These are phyloP conservation scores for Atopsyche davidsoni DNA, from an alignment of 1,140 invertebrate species.

Conservation along the genomic window DNA sequence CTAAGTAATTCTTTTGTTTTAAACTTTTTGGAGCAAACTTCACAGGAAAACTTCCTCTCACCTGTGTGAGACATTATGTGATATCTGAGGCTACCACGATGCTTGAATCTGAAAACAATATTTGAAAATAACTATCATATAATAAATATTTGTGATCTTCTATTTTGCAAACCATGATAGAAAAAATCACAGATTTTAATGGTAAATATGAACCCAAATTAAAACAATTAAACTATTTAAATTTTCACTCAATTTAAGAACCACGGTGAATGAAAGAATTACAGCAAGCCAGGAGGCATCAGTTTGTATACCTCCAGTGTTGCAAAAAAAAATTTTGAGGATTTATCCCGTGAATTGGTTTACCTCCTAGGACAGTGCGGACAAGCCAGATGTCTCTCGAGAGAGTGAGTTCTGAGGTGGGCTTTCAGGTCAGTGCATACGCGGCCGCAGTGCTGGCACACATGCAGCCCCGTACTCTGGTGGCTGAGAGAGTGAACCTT, in stretches of 20 bases:
- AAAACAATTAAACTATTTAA: no score
- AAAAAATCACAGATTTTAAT: background rate
- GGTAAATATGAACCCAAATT: no score
- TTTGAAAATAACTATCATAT: no score
- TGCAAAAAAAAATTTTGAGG: background rate
- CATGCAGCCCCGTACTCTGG: constrained; percentile 46
- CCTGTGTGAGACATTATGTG: constrained; percentile 24
- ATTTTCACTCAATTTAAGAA: no score
- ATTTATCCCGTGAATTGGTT: no score
- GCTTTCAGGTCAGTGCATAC: constrained; percentile 75
- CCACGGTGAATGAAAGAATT: no score
- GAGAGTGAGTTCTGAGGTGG: constrained; percentile 69
- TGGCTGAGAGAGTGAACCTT: constrained; percentile 13
- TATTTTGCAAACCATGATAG: no score
- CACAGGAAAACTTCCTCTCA: constrained; percentile 20
- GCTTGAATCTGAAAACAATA: constrained; percentile 24
- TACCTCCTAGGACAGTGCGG: constrained; percentile 61
- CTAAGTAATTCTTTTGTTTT: constrained; percentile 22
- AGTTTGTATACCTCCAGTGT: background rate
- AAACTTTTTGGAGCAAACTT: constrained; percentile 22
- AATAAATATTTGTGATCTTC: no score
- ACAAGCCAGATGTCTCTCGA: constrained; percentile 69
- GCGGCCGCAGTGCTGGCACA: constrained; percentile 77
- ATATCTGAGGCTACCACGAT: constrained; percentile 20
- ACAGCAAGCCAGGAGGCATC: background rate